phyloP scores from a whole-genome alignment of 64 coral and sea anemone species.

The Hydrozoanthus tunicans region DNA sequence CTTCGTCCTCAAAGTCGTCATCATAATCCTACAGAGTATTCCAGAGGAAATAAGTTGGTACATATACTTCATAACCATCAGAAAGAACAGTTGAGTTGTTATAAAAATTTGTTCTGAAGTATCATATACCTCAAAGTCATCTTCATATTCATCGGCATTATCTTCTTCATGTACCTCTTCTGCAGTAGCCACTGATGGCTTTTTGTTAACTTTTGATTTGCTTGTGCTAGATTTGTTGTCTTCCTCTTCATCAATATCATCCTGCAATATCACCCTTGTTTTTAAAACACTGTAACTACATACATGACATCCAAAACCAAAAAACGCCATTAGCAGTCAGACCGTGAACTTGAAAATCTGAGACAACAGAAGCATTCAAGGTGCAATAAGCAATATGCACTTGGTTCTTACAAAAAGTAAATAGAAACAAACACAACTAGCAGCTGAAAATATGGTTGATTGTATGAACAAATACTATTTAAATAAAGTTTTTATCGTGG shows the following conservation, averaged over 20 bases:
- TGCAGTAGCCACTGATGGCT: conserved; percentile 51
- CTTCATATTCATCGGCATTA: conserved; percentile 79
- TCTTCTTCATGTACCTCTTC: conserved; percentile 89
- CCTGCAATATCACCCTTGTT: conserved; percentile 30
- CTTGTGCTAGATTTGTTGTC: conserved; percentile 20
- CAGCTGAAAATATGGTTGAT: neutral
- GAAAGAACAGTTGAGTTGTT: neutral
- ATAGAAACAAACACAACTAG: no score
- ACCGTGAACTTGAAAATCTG: neutral
- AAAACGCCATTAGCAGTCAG: neutral
- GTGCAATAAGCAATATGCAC: no score
- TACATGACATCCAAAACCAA: no score
- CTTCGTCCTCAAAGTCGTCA: conserved; percentile 96
- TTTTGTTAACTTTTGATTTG: conserved; percentile 29
- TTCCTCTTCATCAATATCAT: conserved; percentile 82
- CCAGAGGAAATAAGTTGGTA: conserved; percentile 37
- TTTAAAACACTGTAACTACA: neutral
- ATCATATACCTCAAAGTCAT: conserved; percentile 87
- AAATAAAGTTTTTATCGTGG: conserved; percentile 38
- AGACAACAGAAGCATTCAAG: no score
- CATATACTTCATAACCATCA: conserved; percentile 3
- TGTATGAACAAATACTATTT: no score
- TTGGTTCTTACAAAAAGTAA: no score
- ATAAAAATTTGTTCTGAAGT: neutral
- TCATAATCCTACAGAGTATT: conserved; percentile 85